Evolutionary conservation across 2,797 vertebrate genomes (phyloP), one percentile per base, ranked within the genome.

Genomic region (Crenuchus spilurus): DNA sequence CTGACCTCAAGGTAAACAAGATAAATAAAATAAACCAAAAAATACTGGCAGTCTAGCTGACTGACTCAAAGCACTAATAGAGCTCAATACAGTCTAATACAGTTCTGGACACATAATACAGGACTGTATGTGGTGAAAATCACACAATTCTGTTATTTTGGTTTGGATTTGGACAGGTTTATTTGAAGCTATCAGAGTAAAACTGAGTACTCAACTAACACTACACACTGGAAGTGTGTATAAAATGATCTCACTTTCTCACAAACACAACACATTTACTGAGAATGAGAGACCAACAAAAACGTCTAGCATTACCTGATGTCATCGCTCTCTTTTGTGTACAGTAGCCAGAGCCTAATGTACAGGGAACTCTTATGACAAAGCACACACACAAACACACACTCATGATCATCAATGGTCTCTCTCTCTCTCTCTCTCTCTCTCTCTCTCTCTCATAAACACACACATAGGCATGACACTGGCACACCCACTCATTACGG

Each of bases 401-500:
- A 70, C 31, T 64, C 16, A 58, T 7, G 61, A 20, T 14, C 10
- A n/a, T n/a, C n/a, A n/a, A n/a, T n/a, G n/a, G n/a, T 13, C 22
- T 28, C 48, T 28, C 11, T 8, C 11, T 9, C 46, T 11, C 49
- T 14, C 52, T 5, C 10, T 13, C 22, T 28, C 48, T 28, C 11
- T 8, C 11, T 9, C 46, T 11, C 49, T 14, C 52, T 5, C 60
- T 60, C 54, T 42, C 52, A 55, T 31, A 77, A 28, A 55, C 42
- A 35, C 49, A 67, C 41, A 78, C 8, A 52, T 44, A 61, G 16
- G n/a, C 61, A 24, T 67, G 24, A 60, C 49, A 33, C 6, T 10
- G 66, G 48, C 39, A 69, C 73, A 72, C 66, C 39, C 63, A 64
- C 35, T 70, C 18, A 58, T 55, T 54, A 49, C 35, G 3, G 18